Conservation (phyloP, 1,140 invertebrate genomes). For the Pristionchus pacificus region DNA sequence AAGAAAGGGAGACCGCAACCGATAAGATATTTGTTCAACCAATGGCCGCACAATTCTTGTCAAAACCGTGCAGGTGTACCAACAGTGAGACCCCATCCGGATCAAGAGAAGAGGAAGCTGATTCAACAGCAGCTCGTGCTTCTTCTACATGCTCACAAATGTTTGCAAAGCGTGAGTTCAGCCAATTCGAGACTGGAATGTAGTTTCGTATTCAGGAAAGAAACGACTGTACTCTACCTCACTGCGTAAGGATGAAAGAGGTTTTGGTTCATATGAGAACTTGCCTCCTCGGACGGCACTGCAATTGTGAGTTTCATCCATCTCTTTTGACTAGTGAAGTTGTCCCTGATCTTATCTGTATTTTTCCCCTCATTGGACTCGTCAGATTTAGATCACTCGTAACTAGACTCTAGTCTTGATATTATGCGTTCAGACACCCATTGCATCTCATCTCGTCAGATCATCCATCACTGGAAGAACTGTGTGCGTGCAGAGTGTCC, state of each 20-base stretch:
- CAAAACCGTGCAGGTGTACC: no score
- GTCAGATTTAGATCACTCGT: no score
- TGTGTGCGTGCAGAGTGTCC: constrained; percentile 90
- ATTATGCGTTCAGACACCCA: constrained; percentile 76
- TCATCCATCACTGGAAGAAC: constrained; percentile 98
- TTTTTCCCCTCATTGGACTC: no score
- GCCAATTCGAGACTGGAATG: neutral
- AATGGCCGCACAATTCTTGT: no score
- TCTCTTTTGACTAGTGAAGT: no score
- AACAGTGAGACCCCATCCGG: no score
- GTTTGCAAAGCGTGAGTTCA: constrained; percentile 76
- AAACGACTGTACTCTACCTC: constrained; percentile 75
- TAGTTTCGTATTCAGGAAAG: neutral
- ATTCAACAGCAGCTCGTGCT: constrained; percentile 97
- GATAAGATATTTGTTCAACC: no score
- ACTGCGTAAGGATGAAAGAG: constrained; percentile 98
- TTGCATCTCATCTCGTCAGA: constrained; percentile 95
- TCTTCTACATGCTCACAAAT: constrained; percentile 95
- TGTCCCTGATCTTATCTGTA: no score
- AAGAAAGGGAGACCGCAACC: no score
- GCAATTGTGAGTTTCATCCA: constrained; percentile 57
- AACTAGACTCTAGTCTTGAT: no score
- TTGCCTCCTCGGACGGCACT: constrained; percentile 77
- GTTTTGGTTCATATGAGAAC: constrained; percentile 98
- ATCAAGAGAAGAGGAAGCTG: constrained; percentile 95